Evolutionary conservation across 2,113 vertebrate species (phyloP).

Genomic region (Corythaeola cristata): DNA sequence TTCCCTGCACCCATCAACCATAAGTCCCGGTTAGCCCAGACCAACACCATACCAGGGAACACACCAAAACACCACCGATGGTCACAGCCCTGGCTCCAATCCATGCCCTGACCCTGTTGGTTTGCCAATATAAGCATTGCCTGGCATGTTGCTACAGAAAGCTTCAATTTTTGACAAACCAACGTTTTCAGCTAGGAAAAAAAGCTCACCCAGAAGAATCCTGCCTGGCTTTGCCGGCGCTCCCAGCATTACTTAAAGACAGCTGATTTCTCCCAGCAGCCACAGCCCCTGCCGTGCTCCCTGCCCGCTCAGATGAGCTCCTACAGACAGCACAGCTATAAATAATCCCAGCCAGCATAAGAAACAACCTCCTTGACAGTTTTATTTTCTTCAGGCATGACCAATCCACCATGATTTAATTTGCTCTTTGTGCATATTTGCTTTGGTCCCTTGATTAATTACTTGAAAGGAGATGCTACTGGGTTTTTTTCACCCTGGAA

Average conservation of each 20-base stretch:
- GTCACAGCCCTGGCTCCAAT: not conserved
- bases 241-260: not conserved
- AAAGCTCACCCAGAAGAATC: not conserved
- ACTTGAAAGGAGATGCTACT: not conserved
- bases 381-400: conserved; percentile 1
- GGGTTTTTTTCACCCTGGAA: not conserved
- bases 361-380: not conserved
- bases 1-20: not conserved
- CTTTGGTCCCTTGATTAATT: not conserved
- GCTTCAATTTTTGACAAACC: not conserved
- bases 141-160: not conserved
- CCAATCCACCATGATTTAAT: not conserved
- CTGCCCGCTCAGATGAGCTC: not conserved
- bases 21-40: not conserved
- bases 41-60: not conserved
- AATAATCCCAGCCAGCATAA: not conserved
- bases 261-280: not conserved
- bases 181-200: not conserved
- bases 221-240: not conserved
- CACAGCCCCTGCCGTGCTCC: not conserved
- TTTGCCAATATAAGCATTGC: not conserved
- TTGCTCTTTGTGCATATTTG: not conserved
- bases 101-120: not conserved
- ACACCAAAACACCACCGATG: not conserved
- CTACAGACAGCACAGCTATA: not conserved